Conservation (phyloP, 2,888 invertebrate species). For the Leptopterna dolabrata region DNA sequence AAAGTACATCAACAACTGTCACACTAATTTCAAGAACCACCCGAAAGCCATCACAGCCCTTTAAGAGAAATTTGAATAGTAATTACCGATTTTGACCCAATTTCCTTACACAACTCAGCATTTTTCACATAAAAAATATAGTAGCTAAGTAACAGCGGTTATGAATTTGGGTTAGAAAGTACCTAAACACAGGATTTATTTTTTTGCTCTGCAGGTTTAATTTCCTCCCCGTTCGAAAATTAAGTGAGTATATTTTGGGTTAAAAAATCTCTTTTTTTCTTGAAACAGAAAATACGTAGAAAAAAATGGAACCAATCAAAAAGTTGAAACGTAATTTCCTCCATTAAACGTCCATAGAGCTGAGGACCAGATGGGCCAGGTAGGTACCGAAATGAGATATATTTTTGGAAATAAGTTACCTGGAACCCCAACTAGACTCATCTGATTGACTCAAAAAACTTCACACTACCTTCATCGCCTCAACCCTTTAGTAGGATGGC, state of each 20-base stretch:
- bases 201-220: not conserved
- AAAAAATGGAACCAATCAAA: not conserved
- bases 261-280: not conserved
- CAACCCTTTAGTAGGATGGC: not conserved
- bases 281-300: not conserved
- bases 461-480: not conserved
- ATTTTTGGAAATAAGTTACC: not conserved
- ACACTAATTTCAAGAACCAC: too few species aligned
- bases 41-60: not conserved
- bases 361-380: not conserved
- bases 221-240: not conserved
- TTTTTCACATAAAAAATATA: not conserved
- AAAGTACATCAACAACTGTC: too few species aligned
- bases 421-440: not conserved
- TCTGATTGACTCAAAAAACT: not conserved
- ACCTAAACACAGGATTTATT: not conserved
- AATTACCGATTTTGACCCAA: not conserved
- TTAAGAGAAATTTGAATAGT: not conserved
- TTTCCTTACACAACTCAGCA: not conserved
- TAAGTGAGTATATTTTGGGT: not conserved
- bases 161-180: not conserved
- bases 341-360: not conserved
- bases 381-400: not conserved
- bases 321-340: not conserved
- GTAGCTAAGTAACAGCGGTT: not conserved